A percentile compares a stretch with the other conserved stretches of the same genome.
phyloP scores from a whole-genome alignment of 2,113 vertebrate species.

The Macquaria ambigua region DNA sequence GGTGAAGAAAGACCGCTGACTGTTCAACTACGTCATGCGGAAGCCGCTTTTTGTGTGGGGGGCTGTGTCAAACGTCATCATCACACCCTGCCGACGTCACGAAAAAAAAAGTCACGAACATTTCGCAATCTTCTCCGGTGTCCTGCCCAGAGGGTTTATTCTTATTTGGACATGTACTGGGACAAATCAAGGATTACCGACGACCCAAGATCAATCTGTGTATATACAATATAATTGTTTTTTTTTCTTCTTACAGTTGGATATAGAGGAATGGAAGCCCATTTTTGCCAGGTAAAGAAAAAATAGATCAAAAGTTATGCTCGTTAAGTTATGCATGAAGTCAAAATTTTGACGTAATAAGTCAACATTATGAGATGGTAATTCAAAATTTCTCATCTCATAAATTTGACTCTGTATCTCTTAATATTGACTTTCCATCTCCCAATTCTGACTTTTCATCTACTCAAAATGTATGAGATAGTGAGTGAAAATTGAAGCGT shows the following conservation, averaged over 20 bases:
- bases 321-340: neutral
- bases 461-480: no score
- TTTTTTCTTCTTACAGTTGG: neutral
- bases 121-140: constrained; percentile 51
- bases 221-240: neutral
- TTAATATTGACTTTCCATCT: neutral
- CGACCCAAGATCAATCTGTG: neutral
- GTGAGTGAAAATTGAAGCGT: no score
- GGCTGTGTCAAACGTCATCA: constrained; percentile 47
- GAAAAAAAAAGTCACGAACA: neutral
- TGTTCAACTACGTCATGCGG: constrained; percentile 66
- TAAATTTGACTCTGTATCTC: neutral
- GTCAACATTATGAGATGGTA: neutral
- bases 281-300: neutral
- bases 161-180: neutral
- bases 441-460: neutral
- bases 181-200: neutral
- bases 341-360: neutral
- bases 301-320: neutral
- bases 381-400: neutral
- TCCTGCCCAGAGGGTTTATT: neutral
- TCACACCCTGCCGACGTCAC: constrained; percentile 51
- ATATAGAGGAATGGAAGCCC: neutral
- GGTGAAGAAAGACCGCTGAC: constrained; percentile 66
- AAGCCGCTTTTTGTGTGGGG: constrained; percentile 53